phyloP scores from a whole-genome alignment of 2,797 vertebrate genomes.

The Acanthurus tractus region DNA sequence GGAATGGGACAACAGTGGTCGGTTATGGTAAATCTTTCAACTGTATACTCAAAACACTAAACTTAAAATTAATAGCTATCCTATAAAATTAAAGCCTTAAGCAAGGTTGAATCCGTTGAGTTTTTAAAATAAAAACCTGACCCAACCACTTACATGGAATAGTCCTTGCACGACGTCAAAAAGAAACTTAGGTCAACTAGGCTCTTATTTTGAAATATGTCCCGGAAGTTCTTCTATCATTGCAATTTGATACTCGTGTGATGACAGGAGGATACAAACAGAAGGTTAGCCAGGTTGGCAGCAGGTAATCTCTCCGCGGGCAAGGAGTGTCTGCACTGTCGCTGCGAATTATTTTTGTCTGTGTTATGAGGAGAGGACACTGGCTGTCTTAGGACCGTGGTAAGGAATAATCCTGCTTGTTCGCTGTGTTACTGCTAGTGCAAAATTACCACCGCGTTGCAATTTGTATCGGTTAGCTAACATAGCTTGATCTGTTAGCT shows the following conservation, averaged over 20 bases:
- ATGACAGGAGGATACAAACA: slow-evolving; percentile 50
- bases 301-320: neutral
- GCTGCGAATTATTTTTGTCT: neutral
- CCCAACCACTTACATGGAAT: neutral
- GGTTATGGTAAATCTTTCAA: neutral
- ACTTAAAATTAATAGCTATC: too few species aligned
- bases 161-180: neutral
- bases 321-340: neutral
- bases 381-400: slow-evolving; percentile 50
- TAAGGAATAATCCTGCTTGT: slow-evolving; percentile 32
- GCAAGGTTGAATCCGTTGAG: neutral
- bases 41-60: neutral
- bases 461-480: slow-evolving; percentile 27
- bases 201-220: slow-evolving; percentile 48
- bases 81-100: neutral
- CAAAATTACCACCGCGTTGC: neutral
- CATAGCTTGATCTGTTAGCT: slow-evolving; percentile 46
- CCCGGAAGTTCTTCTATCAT: neutral
- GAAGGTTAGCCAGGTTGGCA: slow-evolving; percentile 62
- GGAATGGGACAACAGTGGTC: neutral
- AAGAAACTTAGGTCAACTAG: fast-evolving
- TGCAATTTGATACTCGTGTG: neutral
- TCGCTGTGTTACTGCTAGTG: slow-evolving; percentile 28
- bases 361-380: slow-evolving; percentile 71
- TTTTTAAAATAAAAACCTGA: slow-evolving; percentile 2